These are phyloP conservation scores for Columba guinea DNA, from an alignment of 2,797 vertebrate species.

Conservation along the genomic window DNA sequence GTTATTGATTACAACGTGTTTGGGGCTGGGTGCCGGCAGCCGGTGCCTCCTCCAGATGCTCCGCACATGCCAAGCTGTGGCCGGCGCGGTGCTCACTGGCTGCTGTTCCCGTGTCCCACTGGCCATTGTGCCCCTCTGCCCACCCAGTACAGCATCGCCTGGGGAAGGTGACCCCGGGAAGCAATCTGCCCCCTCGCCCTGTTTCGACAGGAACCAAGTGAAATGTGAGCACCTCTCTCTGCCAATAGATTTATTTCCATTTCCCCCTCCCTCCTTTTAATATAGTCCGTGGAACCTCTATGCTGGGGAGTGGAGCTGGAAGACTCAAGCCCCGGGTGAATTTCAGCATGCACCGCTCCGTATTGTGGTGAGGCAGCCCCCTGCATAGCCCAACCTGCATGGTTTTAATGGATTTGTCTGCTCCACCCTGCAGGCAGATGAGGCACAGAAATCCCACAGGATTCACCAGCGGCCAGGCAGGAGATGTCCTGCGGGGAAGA, in stretches of 20 bases:
- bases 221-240: neutral
- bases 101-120: rapidly evolving
- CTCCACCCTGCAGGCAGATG: neutral
- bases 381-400: neutral
- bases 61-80: rapidly evolving
- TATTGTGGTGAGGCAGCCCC: neutral
- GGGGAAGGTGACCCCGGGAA: neutral
- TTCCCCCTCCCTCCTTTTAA: rapidly evolving
- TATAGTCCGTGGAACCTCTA: neutral
- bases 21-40: neutral
- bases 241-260: neutral
- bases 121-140: neutral
- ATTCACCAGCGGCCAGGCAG: neutral
- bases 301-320: neutral
- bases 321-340: neutral
- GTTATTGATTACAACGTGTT: neutral
- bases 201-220: rapidly evolving
- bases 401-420: neutral
- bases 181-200: neutral
- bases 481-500: neutral
- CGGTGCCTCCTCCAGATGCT: neutral
- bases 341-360: rapidly evolving
- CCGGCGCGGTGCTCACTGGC: rapidly evolving
- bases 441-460: neutral
- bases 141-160: neutral